Evolutionary conservation across 2,888 invertebrate genomes (phyloP).

Genomic region (Drosophila neoperkinsi): DNA sequence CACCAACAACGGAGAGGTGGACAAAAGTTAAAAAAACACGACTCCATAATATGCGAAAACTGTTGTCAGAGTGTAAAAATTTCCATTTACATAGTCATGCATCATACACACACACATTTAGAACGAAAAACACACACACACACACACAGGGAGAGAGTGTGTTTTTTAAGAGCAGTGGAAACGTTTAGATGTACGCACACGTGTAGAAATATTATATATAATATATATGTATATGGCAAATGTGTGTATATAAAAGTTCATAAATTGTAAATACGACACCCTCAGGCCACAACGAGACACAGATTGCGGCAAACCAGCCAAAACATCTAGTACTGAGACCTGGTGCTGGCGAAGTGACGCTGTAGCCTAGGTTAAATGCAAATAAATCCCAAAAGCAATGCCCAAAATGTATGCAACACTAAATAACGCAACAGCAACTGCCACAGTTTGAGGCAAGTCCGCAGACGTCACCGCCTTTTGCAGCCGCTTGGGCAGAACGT

Average conservation of each 20-base stretch:
- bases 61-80: slow-evolving; percentile 76
- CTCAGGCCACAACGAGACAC: slow-evolving; percentile 58
- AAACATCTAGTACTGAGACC: slow-evolving; percentile 42
- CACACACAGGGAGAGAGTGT: background rate
- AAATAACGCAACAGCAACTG: slow-evolving; percentile 55
- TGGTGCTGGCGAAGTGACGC: slow-evolving; percentile 12
- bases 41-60: slow-evolving; percentile 69
- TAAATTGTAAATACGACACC: slow-evolving; percentile 69
- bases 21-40: slow-evolving; percentile 39
- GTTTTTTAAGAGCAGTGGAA: slow-evolving; percentile 19
- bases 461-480: slow-evolving; percentile 42
- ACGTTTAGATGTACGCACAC: slow-evolving; percentile 51
- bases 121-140: background rate
- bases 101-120: slow-evolving; percentile 55
- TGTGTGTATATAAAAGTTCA: slow-evolving; percentile 61
- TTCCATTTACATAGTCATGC: slow-evolving; percentile 77
- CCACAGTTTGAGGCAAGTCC: slow-evolving; percentile 52
- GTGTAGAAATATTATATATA: slow-evolving; percentile 60
- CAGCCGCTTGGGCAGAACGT: slow-evolving; percentile 24
- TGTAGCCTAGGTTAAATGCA: slow-evolving; percentile 63
- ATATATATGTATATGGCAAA: background rate
- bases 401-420: slow-evolving; percentile 65
- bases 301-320: slow-evolving; percentile 76
- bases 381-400: slow-evolving; percentile 73
- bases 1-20: slow-evolving; percentile 6